Base-by-base conservation (phyloP, 2,113 vertebrate genomes). In the Onychostruthus taczanowskii region DNA sequence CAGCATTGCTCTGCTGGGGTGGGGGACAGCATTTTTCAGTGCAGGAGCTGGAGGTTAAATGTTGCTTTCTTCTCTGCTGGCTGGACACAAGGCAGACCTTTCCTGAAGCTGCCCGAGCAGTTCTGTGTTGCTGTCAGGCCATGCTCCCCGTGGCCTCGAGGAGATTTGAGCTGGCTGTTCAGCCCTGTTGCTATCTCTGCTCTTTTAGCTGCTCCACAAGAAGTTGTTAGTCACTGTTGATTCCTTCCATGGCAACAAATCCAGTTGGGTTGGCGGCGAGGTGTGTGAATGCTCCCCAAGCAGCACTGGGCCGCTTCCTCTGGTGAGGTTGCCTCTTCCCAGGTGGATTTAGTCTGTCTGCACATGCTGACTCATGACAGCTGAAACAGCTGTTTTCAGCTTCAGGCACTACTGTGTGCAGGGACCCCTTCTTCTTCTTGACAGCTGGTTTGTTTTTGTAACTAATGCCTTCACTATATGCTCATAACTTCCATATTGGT, bases 351-450 rank as follows among this genome's bases (percentile, higher is more conserved):
- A 96, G 92, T 97, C 95, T 97, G 96, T 96, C 95, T 94, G 88
- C 96, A 97, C 93, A 78, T 96, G 94, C 95, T 97, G 95, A 96
- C 95, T 97, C 95, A 96, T 95, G 95, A 96, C 93, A 97, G 95
- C 93, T 1, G n/a, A 96, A 94, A 86, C 95, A 97, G 96, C 96
- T 97, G 94, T 96, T 96, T 97, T 89, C 96, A 92, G 95, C 94
- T 97, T 88, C 95, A 96, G 93, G 96, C 94, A 95, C 95, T 97
- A 95, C 94, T 96, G 95, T 96, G 94, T 94, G 94, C 90, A 93
- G 94, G 93, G 95, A 96, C 94, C 93, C 93, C 94, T 96, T 96
- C 93, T 95, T 94, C 96, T 96, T 91, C 88, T 78, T 96, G 95
- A 96, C 96, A 97, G 95, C 93, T 95, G 94, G 96, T 96, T 96